Evolutionary conservation across 23 tunicate species (phyloP).

Genomic region (Pegea sp.): DNA sequence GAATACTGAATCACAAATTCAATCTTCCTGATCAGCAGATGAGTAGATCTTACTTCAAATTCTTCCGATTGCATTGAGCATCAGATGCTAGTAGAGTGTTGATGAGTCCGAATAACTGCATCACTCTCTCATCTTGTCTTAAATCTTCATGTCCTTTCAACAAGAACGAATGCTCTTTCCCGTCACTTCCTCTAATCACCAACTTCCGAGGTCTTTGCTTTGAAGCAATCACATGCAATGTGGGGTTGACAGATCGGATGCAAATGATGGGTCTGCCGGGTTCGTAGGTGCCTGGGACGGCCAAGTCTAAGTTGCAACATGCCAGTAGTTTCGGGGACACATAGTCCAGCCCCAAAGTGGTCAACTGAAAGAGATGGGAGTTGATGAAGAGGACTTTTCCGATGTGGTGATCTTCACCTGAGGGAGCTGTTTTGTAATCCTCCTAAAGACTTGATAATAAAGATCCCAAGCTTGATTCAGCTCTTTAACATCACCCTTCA

Average conservation of each 20-base stretch:
- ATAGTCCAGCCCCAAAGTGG: slow-evolving; percentile 65
- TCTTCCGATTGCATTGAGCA: slow-evolving; percentile 58
- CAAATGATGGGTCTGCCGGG: slow-evolving; percentile 44
- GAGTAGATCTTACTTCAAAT: slow-evolving; percentile 24
- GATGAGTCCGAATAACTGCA: slow-evolving; percentile 97
- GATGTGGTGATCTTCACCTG: no score
- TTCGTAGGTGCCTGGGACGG: slow-evolving; percentile 93
- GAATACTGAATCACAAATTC: slow-evolving; percentile 20
- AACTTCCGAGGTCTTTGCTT: slow-evolving; percentile 95
- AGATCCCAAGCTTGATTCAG: slow-evolving; percentile 95
- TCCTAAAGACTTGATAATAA: slow-evolving; percentile 80
- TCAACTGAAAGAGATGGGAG: slow-evolving; percentile 42
- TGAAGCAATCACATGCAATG: slow-evolving; percentile 72
- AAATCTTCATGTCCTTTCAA: slow-evolving; percentile 95
- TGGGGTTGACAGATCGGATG: slow-evolving; percentile 57
- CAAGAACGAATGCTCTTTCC: slow-evolving; percentile 65
- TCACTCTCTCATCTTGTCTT: slow-evolving; percentile 93
- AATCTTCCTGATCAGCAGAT: background rate
- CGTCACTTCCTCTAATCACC: slow-evolving; percentile 79
- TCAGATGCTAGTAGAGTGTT: slow-evolving; percentile 67
- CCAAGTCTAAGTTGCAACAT: slow-evolving; percentile 76
- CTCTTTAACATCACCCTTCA: slow-evolving; percentile 52
- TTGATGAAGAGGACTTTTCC: no score
- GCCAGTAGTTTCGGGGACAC: slow-evolving; percentile 84
- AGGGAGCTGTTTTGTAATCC: slow-evolving; percentile 3